phyloP scores from a whole-genome alignment of 2,888 invertebrate species.

The Drosophila ezoana region DNA sequence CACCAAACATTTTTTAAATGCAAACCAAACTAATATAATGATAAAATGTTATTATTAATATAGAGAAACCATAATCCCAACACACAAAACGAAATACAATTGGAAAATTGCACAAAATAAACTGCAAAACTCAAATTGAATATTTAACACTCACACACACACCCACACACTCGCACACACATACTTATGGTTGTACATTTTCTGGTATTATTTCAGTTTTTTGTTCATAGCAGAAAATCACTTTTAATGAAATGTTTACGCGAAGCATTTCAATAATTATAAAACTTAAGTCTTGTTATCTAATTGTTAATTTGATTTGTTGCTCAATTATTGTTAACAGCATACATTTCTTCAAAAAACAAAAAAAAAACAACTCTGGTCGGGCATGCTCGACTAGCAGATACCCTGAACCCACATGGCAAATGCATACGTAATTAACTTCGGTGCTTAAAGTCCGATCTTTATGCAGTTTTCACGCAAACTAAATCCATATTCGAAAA shows the following conservation, averaged over 20 bases:
- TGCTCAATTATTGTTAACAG: constrained; percentile 67
- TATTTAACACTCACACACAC: constrained; percentile 30
- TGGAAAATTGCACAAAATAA: constrained; percentile 51
- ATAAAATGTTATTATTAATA: constrained; percentile 48
- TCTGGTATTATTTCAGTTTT: constrained; percentile 29
- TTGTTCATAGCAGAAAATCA: constrained; percentile 9
- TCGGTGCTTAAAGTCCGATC: too few species aligned
- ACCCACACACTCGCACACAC: constrained; percentile 33
- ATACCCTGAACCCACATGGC: too few species aligned
- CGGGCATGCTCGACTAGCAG: too few species aligned
- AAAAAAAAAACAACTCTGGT: not conserved
- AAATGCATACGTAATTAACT: too few species aligned
- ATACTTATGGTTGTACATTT: constrained; percentile 75
- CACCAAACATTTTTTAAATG: constrained; percentile 59
- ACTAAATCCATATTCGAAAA: too few species aligned
- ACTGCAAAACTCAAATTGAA: constrained; percentile 36
- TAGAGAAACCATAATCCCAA: constrained; percentile 40
- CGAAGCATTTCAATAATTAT: constrained; percentile 34
- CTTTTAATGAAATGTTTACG: constrained; percentile 19
- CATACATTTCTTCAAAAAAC: constrained; percentile 6
- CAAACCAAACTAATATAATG: constrained; percentile 37
- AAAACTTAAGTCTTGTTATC: constrained; percentile 41
- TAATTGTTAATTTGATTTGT: constrained; percentile 59
- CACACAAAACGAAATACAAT: constrained; percentile 39
- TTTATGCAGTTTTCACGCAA: too few species aligned